Percentiles rank a stretch among this genome's conserved stretches.
Conservation (phyloP, 2,113 vertebrate species). For the Toxotes chatareus region DNA sequence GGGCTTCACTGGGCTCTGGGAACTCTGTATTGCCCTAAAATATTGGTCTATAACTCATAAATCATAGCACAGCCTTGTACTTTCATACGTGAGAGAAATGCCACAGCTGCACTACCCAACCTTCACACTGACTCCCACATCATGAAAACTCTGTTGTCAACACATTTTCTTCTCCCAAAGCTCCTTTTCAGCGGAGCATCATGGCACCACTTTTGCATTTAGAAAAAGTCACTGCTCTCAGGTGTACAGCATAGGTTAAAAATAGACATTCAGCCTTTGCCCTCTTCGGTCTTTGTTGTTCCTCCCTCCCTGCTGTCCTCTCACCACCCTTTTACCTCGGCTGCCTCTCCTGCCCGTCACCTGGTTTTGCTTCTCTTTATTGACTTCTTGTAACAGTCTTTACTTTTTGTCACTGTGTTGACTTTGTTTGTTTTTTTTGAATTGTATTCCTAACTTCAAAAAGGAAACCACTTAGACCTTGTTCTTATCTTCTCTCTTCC, state of each 20-base stretch:
- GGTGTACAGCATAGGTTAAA: background rate
- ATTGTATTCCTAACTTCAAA: background rate
- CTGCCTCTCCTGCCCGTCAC: background rate
- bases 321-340: background rate
- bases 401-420: background rate
- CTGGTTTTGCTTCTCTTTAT: background rate
- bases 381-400: background rate
- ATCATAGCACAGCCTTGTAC: background rate
- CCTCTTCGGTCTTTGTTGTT: conserved; percentile 7
- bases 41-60: background rate
- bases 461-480: too few relatives aligned
- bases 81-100: background rate
- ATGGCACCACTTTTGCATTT: background rate
- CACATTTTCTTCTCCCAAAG: background rate
- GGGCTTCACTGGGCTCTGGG: background rate
- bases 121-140: background rate
- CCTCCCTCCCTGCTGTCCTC: conserved; percentile 15
- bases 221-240: background rate
- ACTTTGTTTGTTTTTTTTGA: too few relatives aligned
- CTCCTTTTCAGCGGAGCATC: background rate
- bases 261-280: conserved; percentile 22
- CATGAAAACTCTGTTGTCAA: background rate
- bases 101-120: background rate
- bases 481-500: too few relatives aligned
- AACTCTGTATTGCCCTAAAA: background rate